Evolutionary conservation across 2,888 invertebrate genomes (phyloP).

Genomic region (Nomada fucata): DNA sequence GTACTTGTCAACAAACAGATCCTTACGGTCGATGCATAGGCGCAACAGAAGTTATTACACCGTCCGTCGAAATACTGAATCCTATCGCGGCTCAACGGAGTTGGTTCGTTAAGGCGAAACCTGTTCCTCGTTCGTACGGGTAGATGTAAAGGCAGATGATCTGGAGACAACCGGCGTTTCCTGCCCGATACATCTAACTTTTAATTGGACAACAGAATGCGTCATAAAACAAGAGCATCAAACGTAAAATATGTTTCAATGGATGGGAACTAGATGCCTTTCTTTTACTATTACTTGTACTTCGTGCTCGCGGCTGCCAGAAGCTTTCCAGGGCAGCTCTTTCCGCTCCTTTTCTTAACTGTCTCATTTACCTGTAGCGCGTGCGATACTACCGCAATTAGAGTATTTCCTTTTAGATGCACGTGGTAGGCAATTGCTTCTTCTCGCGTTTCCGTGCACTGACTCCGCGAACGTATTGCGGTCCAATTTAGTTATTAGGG

Average conservation of each 20-base stretch:
- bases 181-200: constrained; percentile 45
- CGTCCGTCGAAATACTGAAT: constrained; percentile 52
- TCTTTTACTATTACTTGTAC: constrained; percentile 11
- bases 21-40: constrained; percentile 44
- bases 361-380: too few species aligned
- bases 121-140: constrained; percentile 60
- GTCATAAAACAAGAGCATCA: constrained; percentile 38
- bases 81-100: neutral
- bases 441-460: too few species aligned
- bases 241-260: constrained; percentile 7
- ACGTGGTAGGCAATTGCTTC: too few species aligned
- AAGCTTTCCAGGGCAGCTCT: neutral
- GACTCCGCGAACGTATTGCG: too few species aligned
- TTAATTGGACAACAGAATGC: constrained; percentile 54
- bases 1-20: constrained; percentile 75
- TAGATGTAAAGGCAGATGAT: constrained; percentile 30
- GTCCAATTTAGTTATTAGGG: too few species aligned
- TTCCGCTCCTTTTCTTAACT: too few species aligned
- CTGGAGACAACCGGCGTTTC: constrained; percentile 30
- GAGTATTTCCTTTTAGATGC: too few species aligned
- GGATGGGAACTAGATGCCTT: neutral
- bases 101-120: constrained; percentile 75
- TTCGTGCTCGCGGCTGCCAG: neutral
- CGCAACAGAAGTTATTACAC: constrained; percentile 60
- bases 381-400: too few species aligned